Conservation (phyloP, 2,113 vertebrate genomes). For the Psammodynastes pulverulentus region DNA sequence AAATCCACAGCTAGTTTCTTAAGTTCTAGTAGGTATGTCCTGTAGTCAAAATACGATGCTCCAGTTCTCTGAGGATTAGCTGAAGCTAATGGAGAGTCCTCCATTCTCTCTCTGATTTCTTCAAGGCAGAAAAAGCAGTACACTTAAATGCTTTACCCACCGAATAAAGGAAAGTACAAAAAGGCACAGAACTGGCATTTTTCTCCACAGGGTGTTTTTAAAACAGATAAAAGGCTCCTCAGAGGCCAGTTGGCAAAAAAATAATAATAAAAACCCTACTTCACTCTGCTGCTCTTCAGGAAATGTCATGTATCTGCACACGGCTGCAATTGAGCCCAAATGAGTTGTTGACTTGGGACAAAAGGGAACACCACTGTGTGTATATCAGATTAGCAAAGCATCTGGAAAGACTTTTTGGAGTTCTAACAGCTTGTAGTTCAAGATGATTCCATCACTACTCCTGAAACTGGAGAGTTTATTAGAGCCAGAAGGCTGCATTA, state of each 20-base stretch:
- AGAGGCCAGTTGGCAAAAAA: background rate
- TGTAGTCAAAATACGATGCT: background rate
- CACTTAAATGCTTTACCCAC: background rate
- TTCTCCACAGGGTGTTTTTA: constrained; percentile 2
- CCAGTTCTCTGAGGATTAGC: background rate
- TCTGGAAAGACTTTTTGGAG: constrained; percentile 11
- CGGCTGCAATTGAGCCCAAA: background rate
- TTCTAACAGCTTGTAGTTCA: background rate
- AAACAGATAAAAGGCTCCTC: constrained; percentile 5
- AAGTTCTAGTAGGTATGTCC: background rate
- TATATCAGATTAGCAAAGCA: background rate
- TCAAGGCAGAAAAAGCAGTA: background rate
- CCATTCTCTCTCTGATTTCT: background rate
- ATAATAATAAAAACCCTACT: background rate
- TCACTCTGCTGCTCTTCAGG: background rate
- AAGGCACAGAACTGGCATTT: background rate
- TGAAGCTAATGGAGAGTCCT: background rate
- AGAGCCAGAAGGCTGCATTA: background rate
- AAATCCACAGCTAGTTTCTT: background rate
- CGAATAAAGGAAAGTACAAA: background rate
- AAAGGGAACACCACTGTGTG: background rate
- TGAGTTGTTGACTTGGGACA: background rate
- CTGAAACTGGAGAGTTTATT: background rate
- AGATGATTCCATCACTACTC: background rate
- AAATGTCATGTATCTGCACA: background rate